Evolutionary conservation across 1,140 invertebrate genomes (phyloP).

Genomic region (Mya arenaria): DNA sequence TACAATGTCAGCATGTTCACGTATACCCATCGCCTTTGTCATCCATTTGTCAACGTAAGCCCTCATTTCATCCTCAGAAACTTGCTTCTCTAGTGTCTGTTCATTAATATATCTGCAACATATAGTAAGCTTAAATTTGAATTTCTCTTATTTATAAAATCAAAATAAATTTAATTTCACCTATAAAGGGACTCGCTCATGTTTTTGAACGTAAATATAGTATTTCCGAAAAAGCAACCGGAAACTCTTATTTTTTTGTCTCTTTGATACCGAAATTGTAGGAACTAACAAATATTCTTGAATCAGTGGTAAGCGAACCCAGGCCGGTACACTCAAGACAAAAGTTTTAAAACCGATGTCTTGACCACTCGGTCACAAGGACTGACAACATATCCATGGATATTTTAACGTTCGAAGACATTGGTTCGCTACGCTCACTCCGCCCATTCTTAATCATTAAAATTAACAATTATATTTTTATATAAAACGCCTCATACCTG

Average conservation of each 20-base stretch:
- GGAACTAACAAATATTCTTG: not conserved
- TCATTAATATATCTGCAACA: conserved; percentile 29
- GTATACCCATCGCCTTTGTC: not conserved
- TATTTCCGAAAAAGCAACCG: not conserved
- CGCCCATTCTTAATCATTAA: not conserved
- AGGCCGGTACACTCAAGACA: no score
- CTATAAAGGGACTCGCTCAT: not conserved
- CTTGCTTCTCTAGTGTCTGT: conserved; percentile 5
- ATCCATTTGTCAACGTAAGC: conserved; percentile 8
- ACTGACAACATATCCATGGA: not conserved
- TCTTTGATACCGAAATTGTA: not conserved
- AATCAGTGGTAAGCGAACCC: no score
- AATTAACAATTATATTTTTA: not conserved
- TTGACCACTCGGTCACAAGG: not conserved
- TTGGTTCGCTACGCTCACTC: not conserved
- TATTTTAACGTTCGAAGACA: not conserved
- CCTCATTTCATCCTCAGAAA: not conserved
- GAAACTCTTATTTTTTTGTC: not conserved
- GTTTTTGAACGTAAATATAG: not conserved
- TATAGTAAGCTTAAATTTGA: not conserved
- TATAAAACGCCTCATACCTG: not conserved
- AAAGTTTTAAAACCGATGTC: no score
- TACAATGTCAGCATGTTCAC: not conserved
- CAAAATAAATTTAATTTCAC: not conserved
- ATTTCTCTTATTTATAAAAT: not conserved